Conservation (phyloP, 2,113 vertebrate genomes). For the Embiotoca jacksoni region DNA sequence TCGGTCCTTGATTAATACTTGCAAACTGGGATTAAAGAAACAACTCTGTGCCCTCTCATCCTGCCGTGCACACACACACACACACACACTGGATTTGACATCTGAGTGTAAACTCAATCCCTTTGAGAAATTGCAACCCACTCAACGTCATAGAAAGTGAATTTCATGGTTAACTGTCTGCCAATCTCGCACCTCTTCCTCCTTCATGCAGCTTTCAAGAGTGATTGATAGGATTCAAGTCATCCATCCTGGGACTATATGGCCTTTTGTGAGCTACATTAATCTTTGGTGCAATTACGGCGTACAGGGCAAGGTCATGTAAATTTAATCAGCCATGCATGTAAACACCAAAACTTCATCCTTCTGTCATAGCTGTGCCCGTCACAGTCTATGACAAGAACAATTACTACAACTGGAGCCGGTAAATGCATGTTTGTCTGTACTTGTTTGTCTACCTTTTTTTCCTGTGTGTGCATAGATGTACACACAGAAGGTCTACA, state of each 20-base stretch:
- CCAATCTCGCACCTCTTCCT: slow-evolving; percentile 72
- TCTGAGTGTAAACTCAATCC: slow-evolving; percentile 50
- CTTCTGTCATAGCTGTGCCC: neutral
- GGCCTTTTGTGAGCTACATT: slow-evolving; percentile 46
- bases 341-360: slow-evolving; percentile 28
- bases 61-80: neutral
- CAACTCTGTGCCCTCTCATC: slow-evolving; percentile 24
- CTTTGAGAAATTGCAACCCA: slow-evolving; percentile 70
- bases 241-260: slow-evolving; percentile 51
- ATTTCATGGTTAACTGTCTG: slow-evolving; percentile 82
- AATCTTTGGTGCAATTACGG: slow-evolving; percentile 58
- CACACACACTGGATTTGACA: slow-evolving; percentile 36
- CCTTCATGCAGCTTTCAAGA: slow-evolving; percentile 65
- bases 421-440: neutral
- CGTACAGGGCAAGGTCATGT: slow-evolving; percentile 59
- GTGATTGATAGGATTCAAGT: slow-evolving; percentile 78
- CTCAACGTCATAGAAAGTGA: slow-evolving; percentile 68
- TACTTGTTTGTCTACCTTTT: neutral
- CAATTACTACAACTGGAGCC: neutral
- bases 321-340: slow-evolving; percentile 40
- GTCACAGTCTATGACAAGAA: neutral
- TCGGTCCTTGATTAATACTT: slow-evolving; percentile 29
- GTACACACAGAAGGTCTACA: neutral
- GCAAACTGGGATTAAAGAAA: slow-evolving; percentile 32
- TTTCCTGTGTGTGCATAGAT: neutral